A percentile compares a stretch with the other conserved stretches of the same genome.
Conservation (phyloP, 2,797 vertebrate species). For the Acipenser transmontanus region DNA sequence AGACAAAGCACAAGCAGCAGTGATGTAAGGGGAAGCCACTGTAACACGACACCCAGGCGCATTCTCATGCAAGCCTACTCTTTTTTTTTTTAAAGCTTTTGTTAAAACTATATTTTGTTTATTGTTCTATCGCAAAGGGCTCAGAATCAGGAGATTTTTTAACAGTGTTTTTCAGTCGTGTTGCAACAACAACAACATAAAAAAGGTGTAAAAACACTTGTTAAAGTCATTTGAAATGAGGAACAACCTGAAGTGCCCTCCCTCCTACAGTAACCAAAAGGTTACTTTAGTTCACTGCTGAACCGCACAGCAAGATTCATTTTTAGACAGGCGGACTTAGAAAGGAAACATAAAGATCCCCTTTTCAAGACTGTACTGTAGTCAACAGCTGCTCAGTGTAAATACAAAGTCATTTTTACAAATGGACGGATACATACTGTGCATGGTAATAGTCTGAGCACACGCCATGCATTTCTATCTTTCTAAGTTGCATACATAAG, state of each 20-base stretch:
- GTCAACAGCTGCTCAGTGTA: background rate
- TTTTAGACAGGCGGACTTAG: background rate
- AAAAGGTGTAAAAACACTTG: background rate
- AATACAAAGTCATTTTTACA: background rate
- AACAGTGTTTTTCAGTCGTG: too few relatives aligned
- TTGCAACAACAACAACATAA: too few relatives aligned
- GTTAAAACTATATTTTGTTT: too few relatives aligned
- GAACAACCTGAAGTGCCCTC: constrained; percentile 34
- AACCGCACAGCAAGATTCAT: background rate
- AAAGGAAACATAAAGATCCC: background rate
- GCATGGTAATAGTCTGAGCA: too few relatives aligned
- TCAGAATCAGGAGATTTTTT: too few relatives aligned
- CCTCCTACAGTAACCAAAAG: background rate
- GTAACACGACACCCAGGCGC: constrained; percentile 27
- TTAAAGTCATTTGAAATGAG: background rate
- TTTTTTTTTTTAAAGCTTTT: too few relatives aligned
- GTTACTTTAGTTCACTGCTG: constrained; percentile 38
- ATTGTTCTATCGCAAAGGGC: too few relatives aligned
- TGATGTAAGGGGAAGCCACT: constrained; percentile 48
- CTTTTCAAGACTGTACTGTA: background rate
- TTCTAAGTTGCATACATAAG: background rate
- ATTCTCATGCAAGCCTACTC: too few relatives aligned
- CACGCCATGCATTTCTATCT: background rate
- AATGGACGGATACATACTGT: background rate
- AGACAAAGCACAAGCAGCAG: constrained; percentile 18